These are phyloP conservation scores for Phaenicophaeus curvirostris DNA, from an alignment of 2,797 vertebrate species.

Conservation along the genomic window DNA sequence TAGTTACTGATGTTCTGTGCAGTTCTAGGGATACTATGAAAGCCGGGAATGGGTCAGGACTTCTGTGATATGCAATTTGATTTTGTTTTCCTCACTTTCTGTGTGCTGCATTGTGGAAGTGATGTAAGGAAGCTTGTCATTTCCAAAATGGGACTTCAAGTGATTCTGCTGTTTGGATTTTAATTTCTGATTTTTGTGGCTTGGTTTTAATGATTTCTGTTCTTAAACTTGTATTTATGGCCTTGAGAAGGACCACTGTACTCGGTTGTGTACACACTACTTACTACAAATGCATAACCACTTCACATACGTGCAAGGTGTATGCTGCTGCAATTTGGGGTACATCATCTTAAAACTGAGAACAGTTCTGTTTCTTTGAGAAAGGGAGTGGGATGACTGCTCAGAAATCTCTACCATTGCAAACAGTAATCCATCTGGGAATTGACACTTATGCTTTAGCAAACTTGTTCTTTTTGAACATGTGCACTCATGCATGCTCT, in stretches of 20 bases:
- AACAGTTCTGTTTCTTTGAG: neutral
- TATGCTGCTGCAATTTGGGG: neutral
- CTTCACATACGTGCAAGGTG: rapidly evolving
- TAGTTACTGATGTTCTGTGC: neutral
- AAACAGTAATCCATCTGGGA: neutral
- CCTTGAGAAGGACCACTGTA: neutral
- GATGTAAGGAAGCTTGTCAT: neutral
- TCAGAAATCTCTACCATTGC: neutral
- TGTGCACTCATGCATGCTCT: rapidly evolving
- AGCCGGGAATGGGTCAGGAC: neutral
- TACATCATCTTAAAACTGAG: neutral
- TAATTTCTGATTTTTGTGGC: neutral
- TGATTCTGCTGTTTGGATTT: neutral
- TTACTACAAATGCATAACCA: neutral
- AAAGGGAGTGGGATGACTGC: neutral
- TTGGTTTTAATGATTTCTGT: neutral
- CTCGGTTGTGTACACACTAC: neutral
- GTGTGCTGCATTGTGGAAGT: neutral
- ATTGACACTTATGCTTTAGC: neutral
- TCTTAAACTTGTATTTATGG: neutral
- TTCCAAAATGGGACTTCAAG: neutral
- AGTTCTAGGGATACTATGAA: neutral
- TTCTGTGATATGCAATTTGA: neutral
- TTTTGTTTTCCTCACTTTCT: neutral
- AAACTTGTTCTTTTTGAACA: neutral